Evolutionary conservation across 2,797 vertebrate genomes (phyloP).

Genomic region (Stomatorhinus walkeri): DNA sequence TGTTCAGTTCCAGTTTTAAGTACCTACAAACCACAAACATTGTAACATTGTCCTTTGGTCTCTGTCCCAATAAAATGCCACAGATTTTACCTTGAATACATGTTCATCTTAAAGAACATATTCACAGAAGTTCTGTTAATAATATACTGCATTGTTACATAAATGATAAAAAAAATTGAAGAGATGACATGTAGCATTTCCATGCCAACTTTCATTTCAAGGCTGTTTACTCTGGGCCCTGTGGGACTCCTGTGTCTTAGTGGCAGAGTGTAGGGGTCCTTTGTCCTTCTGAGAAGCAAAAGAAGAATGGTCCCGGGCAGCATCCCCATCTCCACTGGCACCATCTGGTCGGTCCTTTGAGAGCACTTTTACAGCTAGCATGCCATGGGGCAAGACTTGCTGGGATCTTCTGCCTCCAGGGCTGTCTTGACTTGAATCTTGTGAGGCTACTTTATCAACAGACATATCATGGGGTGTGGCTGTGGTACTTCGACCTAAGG

Average conservation of each 20-base stretch:
- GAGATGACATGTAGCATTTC: background rate
- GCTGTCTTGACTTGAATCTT: constrained; percentile 13
- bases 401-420: background rate
- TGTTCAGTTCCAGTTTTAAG: constrained; percentile 16
- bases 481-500: background rate
- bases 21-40: background rate
- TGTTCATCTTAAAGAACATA: background rate
- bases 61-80: background rate
- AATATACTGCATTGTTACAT: background rate
- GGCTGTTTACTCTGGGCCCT: constrained; percentile 12
- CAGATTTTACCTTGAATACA: background rate
- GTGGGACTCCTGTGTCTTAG: constrained; percentile 10
- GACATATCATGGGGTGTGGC: background rate
- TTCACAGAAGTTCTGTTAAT: background rate
- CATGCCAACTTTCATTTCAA: background rate
- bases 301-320: background rate
- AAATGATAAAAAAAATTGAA: constrained; percentile 5
- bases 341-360: background rate
- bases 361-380: background rate
- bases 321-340: background rate
- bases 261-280: background rate
- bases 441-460: background rate
- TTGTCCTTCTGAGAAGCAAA: background rate
- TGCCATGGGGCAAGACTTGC: background rate
- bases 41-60: background rate